A percentile compares a stretch with the other conserved stretches of the same genome.
These are phyloP conservation scores for Baronia brevicornis DNA, from an alignment of 2,888 invertebrate genomes.

Conservation along the genomic window DNA sequence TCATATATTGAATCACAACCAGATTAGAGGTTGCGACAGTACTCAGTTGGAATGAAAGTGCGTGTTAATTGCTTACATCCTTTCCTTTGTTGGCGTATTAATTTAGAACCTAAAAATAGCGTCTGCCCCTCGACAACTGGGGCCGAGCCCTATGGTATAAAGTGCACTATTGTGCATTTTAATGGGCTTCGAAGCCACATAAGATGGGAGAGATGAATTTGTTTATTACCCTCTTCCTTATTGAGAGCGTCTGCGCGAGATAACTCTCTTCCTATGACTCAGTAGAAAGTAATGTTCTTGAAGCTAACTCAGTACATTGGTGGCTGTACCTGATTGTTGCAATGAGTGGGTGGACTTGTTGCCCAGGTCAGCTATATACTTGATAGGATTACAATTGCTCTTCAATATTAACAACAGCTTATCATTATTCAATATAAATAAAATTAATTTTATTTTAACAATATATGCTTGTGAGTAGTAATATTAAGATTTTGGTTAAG, in stretches of 20 bases:
- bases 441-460: too few relatives aligned
- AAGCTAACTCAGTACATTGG: conserved; percentile 59
- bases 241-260: conserved; percentile 72
- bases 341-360: conserved; percentile 41
- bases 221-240: conserved; percentile 76
- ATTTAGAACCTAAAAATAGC: conserved; percentile 70
- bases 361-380: too few relatives aligned
- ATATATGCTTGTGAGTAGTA: too few relatives aligned
- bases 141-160: conserved; percentile 51
- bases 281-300: conserved; percentile 72
- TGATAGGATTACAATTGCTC: too few relatives aligned
- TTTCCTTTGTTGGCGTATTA: conserved; percentile 68
- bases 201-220: conserved; percentile 74
- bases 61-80: conserved; percentile 70
- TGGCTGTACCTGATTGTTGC: conserved; percentile 35
- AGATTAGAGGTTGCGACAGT: conserved; percentile 16
- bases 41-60: conserved; percentile 41
- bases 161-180: conserved; percentile 74
- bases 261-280: conserved; percentile 75
- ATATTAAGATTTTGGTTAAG: too few relatives aligned
- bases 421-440: too few relatives aligned
- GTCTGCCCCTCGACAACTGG: conserved; percentile 50
- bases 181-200: conserved; percentile 65
- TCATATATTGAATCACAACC: conserved; percentile 14
- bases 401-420: too few relatives aligned